These are phyloP conservation scores for Marasmarcha lunaedactyla DNA, from an alignment of 2,888 invertebrate species.

Conservation along the genomic window DNA sequence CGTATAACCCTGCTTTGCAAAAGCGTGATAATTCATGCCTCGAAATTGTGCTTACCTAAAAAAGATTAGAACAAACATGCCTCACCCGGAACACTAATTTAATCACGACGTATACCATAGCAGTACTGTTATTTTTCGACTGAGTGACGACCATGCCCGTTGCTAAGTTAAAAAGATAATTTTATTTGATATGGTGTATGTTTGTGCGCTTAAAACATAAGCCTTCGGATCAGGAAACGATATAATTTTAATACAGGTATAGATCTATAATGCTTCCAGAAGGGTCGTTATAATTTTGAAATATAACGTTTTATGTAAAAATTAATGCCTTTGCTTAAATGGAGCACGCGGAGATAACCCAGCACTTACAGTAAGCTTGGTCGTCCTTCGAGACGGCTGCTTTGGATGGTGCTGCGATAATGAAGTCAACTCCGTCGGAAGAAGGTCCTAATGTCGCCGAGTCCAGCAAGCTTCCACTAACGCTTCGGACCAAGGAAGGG, in stretches of 20 bases:
- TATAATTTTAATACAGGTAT: too few species aligned
- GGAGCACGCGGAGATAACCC: constrained; percentile 70
- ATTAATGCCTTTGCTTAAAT: constrained; percentile 65
- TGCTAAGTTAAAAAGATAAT: constrained; percentile 33
- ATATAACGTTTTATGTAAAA: constrained; percentile 50
- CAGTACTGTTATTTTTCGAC: constrained; percentile 32
- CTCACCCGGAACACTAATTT: constrained; percentile 60
- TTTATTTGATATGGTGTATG: constrained; percentile 30
- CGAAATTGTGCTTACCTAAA: constrained; percentile 37
- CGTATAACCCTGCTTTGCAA: constrained; percentile 59
- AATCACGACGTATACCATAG: constrained; percentile 22
- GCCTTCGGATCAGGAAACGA: constrained; percentile 32
- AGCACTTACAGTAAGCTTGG: constrained; percentile 70
- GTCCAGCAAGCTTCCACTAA: constrained; percentile 67
- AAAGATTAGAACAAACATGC: constrained; percentile 39
- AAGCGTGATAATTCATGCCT: constrained; percentile 59
- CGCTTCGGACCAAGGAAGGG: constrained; percentile 65
- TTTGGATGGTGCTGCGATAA: constrained; percentile 59
- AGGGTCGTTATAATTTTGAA: constrained; percentile 42
- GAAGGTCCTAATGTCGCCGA: constrained; percentile 60
- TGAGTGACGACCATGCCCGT: constrained; percentile 58
- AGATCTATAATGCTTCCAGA: constrained; percentile 57
- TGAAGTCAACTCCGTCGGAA: constrained; percentile 48
- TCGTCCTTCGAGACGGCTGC: constrained; percentile 52
- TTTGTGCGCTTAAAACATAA: constrained; percentile 49